These are phyloP conservation scores for Campylomormyrus tamandua DNA, from an alignment of 2,113 vertebrate species.

Conservation along the genomic window DNA sequence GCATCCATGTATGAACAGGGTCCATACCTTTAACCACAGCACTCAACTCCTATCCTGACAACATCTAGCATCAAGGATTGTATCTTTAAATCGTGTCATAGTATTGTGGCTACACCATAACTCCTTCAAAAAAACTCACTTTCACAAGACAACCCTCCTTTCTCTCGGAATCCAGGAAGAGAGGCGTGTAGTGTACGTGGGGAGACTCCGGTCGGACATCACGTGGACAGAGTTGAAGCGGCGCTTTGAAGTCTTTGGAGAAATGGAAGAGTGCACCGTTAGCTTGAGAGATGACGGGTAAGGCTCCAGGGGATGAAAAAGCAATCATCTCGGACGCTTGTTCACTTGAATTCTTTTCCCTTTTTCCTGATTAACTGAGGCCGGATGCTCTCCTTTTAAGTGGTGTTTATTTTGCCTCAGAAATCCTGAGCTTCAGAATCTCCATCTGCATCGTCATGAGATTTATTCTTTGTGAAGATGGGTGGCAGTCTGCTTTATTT, in stretches of 20 bases:
- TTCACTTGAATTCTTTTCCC: conserved; percentile 17
- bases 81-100: not conserved
- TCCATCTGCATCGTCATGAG: not conserved
- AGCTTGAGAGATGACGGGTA: conserved; percentile 94
- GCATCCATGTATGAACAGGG: not conserved
- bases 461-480: not conserved
- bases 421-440: not conserved
- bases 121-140: not conserved
- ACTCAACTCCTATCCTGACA: not conserved
- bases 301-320: conserved; percentile 31
- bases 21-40: not conserved
- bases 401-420: conserved; percentile 2
- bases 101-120: not conserved
- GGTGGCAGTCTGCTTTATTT: not conserved
- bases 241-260: conserved; percentile 98
- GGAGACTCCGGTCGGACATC: conserved; percentile 84
- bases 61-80: not conserved
- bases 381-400: conserved; percentile 15
- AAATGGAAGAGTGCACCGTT: conserved; percentile 97
- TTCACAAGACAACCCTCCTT: conserved; percentile 6
- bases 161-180: conserved; percentile 74
- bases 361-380: conserved; percentile 20
- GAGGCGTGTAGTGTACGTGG: conserved; percentile 89
- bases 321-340: conserved; percentile 3
- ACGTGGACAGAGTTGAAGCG: conserved; percentile 87